phyloP scores from a whole-genome alignment of 2,797 vertebrate genomes.

The Decapterus maruadsi region DNA sequence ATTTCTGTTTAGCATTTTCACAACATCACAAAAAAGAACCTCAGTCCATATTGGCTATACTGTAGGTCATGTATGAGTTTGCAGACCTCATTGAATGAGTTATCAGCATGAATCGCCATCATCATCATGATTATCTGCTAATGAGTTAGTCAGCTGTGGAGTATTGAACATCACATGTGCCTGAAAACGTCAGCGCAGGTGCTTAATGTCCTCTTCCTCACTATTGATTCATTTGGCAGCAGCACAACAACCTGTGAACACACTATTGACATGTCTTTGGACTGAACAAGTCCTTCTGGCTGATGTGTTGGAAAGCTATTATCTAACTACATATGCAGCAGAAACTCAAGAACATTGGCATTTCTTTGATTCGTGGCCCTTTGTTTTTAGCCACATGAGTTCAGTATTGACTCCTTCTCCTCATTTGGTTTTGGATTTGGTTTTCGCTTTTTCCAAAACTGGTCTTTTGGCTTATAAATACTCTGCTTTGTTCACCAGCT shows the following conservation, averaged over 20 bases:
- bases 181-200: neutral
- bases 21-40: neutral
- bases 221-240: neutral
- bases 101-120: neutral
- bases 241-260: neutral
- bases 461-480: too few species aligned
- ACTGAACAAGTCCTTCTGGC: neutral
- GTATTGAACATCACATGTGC: neutral
- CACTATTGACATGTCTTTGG: neutral
- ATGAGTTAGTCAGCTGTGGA: neutral
- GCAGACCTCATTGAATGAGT: neutral
- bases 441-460: neutral
- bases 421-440: neutral
- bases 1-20: neutral
- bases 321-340: neutral
- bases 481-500: too few species aligned
- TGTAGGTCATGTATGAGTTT: neutral
- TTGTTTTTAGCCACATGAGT: neutral
- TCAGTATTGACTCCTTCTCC: neutral
- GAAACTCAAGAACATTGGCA: neutral
- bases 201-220: neutral
- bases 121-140: neutral
- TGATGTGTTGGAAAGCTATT: too few species aligned
- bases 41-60: neutral
- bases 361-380: neutral